Base-by-base conservation (phyloP, 1,140 invertebrate species). In the Bombus terrestris region DNA sequence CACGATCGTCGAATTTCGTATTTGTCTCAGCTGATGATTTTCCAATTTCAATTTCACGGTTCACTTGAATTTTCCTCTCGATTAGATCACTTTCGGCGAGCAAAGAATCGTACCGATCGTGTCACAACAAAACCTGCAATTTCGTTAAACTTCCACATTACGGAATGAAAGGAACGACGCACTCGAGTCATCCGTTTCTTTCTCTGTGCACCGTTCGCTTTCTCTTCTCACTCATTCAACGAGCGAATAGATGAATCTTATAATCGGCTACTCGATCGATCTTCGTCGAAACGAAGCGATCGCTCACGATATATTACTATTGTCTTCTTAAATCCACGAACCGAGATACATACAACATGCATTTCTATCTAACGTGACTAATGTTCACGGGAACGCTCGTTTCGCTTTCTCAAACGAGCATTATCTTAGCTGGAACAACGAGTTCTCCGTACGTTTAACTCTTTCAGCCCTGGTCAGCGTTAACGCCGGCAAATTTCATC, bases 241-340 rank as follows among this genome's bases (percentile, higher is more conserved):
- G 47, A 53, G 22, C 39, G 66, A 59, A 43, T 18, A 15, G 62
- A 75, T 32, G 87, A 89, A 88, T 62, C 75, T 83, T 68, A 79
- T 25, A 41, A 86, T 68, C 64, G 25, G 69, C 83, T 89, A 83
- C 43, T 12, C 39, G 59, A 80, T 66, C 79, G 75, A 80, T 79
- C 37, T 47, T 77, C 66, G 39, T 66, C 39, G 85, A 73, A 78
- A 41, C 75, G 85, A 73, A 78, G 53, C 75, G 62, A 86, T 57
- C 62, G 62, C 69, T 62, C 53, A 22, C 47, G 62, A 85, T 39
- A 76, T 15, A n/a, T 66, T 68, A 64, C 71, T 90, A 90, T 90
- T 90, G 88, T 90, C 88, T 86, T 84, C 64, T 90, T 83, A 86
- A 72, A 89, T 79, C 83, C 74, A 64, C 78, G 79, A 89, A 89